A percentile compares a stretch with the other conserved stretches of the same genome.
phyloP scores from a whole-genome alignment of 2,888 invertebrate species.

The Pyrrhosoma nymphula region DNA sequence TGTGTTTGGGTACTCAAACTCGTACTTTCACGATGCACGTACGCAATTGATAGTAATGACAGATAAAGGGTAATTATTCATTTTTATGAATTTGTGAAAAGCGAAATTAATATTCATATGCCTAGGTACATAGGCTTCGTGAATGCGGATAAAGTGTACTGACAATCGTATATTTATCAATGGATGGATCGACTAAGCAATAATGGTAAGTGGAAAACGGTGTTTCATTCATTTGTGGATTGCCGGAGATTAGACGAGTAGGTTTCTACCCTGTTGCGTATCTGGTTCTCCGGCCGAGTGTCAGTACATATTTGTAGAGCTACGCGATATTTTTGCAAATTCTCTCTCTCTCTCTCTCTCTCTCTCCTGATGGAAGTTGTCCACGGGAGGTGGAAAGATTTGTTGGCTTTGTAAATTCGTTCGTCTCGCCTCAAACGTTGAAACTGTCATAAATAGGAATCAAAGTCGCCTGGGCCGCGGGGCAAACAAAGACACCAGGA shows the following conservation, averaged over 20 bases:
- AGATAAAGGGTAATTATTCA: no score
- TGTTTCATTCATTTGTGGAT: background rate
- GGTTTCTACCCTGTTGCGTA: background rate
- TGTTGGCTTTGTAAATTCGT: conserved; percentile 26
- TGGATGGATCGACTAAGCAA: background rate
- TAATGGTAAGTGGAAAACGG: background rate
- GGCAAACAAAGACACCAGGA: background rate
- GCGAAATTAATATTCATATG: no score
- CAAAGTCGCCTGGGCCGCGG: background rate
- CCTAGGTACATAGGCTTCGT: no score
- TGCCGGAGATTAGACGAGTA: background rate
- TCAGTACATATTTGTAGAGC: background rate
- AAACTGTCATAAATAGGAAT: conserved; percentile 41
- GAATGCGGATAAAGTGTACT: no score
- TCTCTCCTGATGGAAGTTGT: background rate
- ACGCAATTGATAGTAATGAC: no score
- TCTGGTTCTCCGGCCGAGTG: background rate
- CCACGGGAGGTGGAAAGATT: background rate
- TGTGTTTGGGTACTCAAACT: no score
- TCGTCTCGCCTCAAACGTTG: conserved; percentile 8
- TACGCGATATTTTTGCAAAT: background rate
- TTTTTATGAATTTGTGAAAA: no score
- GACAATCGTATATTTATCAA: no score
- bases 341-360: background rate
- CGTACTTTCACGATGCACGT: no score